A percentile compares a stretch with the other conserved stretches of the same genome.
These are phyloP conservation scores for Odobenus rosmarus DNA, from an alignment of 2,113 vertebrate genomes.

Conservation along the genomic window DNA sequence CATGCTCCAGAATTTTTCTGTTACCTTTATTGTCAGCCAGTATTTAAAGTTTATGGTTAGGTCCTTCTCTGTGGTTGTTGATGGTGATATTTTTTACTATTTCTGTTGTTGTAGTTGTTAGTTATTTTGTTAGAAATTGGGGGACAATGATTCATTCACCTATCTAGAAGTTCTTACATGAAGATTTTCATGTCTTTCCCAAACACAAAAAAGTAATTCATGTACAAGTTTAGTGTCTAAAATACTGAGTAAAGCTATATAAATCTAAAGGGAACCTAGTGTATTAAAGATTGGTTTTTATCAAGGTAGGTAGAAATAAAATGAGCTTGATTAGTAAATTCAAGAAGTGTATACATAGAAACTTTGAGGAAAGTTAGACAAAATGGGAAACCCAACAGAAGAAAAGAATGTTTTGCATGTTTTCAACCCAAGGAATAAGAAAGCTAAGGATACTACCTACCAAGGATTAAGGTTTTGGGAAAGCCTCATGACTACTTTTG, in stretches of 20 bases:
- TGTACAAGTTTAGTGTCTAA: not conserved
- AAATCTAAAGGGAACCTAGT: not conserved
- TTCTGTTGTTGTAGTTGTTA: not conserved
- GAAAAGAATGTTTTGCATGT: not conserved
- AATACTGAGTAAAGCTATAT: not conserved
- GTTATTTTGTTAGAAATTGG: not conserved
- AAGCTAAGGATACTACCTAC: not conserved
- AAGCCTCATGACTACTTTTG: not conserved
- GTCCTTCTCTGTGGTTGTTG: not conserved
- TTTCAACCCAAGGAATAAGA: not conserved
- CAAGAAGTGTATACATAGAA: not conserved
- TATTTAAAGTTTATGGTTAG: not conserved
- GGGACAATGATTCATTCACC: not conserved
- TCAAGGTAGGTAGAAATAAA: not conserved
- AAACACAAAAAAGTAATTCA: not conserved
- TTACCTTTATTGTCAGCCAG: not conserved
- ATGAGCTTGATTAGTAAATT: not conserved
- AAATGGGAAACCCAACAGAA: not conserved
- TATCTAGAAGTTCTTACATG: not conserved
- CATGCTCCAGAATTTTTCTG: not conserved
- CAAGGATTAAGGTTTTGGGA: not conserved
- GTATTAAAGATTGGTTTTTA: not conserved
- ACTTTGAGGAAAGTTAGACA: not conserved
- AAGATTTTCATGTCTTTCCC: not conserved
- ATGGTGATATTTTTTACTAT: not conserved